Evolutionary conservation across 2,888 invertebrate genomes (phyloP), one percentile per base, ranked within the genome.

Genomic region (Dicyrtomina minuta): DNA sequence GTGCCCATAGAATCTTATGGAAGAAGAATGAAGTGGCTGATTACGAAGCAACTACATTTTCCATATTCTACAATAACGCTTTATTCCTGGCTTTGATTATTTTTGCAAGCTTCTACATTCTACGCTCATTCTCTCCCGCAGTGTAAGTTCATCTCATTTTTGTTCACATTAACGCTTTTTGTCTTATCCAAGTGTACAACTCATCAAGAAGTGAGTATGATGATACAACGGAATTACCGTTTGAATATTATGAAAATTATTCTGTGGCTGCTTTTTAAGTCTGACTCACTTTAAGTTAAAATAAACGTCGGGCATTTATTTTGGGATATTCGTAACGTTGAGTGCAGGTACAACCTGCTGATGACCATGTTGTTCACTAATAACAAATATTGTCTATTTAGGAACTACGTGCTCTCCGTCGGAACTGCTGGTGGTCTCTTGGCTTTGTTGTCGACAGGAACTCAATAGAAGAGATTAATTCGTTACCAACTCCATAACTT

Each of bases 21-120:
- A 97, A 98, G 85, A 98, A 98, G 84, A 99, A 99, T 83, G 98
- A 98, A 85, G 97, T 98, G 13, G 98, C 98, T 24, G 99, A 99
- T 82, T 97, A 96, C 81, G 98, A 99, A 84, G 97, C 99, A 0
- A 99, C 97, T 43, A 97, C 96, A 1, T 97, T 95, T 83, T 91
- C 98, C 59, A 97, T 99, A 80, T 99, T 99, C 85, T 99, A 97
- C 87, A 99, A 97, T 85, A 99, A 99, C 81, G 92, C 97, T 20
- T 83, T 99, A 74, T 99, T 94, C 84, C 85, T 98, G 83, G 91
- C 95, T 68, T 87, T 97, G 71, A 91, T 98, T 66, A 93, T 99
- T 78, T 86, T 97, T 76, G 88, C 90, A 78, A 97, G 97, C 79
- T 99, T 98, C 85, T 97, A 95, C 84, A 81, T 98, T 68, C 85